phyloP scores from a whole-genome alignment of 2,888 invertebrate genomes.

The Calephelis perditalis region DNA sequence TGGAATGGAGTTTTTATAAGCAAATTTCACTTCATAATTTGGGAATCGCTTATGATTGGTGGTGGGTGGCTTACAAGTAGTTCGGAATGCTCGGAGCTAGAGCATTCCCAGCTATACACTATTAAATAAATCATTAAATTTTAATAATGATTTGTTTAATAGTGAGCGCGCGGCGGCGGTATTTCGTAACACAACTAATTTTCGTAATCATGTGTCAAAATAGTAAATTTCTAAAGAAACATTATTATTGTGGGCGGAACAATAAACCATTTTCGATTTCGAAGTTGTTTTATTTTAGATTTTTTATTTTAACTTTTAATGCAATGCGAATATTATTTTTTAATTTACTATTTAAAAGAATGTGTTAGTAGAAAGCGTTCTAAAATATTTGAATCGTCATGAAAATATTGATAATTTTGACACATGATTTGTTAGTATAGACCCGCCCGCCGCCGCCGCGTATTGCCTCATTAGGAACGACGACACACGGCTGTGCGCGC shows the following conservation, averaged over 20 bases:
- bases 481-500: constrained; percentile 72
- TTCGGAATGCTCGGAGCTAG: constrained; percentile 31
- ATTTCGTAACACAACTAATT: constrained; percentile 25
- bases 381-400: no score
- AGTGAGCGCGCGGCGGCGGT: constrained; percentile 49
- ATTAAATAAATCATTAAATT: constrained; percentile 20
- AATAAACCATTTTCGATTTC: no score
- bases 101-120: constrained; percentile 39
- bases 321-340: no score
- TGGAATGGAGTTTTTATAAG: constrained; percentile 30
- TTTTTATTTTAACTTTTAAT: no score
- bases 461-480: constrained; percentile 66
- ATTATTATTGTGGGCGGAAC: no score
- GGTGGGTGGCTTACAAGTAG: constrained; percentile 53
- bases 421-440: constrained; percentile 8
- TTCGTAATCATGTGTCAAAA: constrained; percentile 23
- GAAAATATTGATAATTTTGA: background rate
- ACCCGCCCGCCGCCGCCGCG: constrained; percentile 28
- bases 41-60: constrained; percentile 65
- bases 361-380: no score
- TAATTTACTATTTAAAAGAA: no score
- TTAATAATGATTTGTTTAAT: constrained; percentile 31
- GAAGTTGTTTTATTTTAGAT: no score
- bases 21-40: constrained; percentile 47
- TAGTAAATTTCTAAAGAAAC: no score